phyloP scores from a whole-genome alignment of 2,113 vertebrate genomes.

The Erythrolamprus reginae region DNA sequence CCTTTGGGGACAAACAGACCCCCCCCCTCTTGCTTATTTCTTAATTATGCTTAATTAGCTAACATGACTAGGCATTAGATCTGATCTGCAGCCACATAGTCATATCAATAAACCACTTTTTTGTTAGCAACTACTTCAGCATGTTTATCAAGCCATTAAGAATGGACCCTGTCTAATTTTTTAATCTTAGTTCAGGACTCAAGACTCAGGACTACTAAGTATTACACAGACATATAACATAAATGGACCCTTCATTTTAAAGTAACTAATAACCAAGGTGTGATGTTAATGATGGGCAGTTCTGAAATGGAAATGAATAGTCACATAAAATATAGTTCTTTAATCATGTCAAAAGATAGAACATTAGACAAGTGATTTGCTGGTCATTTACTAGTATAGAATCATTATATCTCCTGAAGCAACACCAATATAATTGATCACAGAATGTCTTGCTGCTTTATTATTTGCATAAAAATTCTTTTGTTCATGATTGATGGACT shows the following conservation, averaged over 20 bases:
- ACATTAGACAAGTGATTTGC: not conserved
- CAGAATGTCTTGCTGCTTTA: not conserved
- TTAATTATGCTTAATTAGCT: not conserved
- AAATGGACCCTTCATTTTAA: not conserved
- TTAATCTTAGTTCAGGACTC: not conserved
- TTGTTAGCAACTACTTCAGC: not conserved
- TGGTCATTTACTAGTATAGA: slow-evolving; percentile 5
- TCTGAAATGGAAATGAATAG: slow-evolving; percentile 8
- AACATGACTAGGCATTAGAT: not conserved
- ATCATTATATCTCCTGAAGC: not conserved
- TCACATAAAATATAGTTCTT: not conserved
- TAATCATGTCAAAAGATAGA: slow-evolving; percentile 9
- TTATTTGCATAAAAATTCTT: not conserved
- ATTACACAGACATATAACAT: not conserved
- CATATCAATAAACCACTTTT: not conserved
- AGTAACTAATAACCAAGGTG: not conserved
- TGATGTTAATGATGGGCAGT: slow-evolving; percentile 1
- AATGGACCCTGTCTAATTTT: not conserved
- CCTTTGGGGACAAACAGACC: not conserved
- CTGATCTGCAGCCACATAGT: not conserved
- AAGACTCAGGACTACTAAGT: not conserved
- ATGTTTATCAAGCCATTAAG: not conserved
- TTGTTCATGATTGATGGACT: not conserved
- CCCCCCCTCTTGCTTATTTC: not conserved
- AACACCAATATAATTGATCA: not conserved